phyloP scores from a whole-genome alignment of 2,113 vertebrate genomes.

The Harpagus bidentatus region DNA sequence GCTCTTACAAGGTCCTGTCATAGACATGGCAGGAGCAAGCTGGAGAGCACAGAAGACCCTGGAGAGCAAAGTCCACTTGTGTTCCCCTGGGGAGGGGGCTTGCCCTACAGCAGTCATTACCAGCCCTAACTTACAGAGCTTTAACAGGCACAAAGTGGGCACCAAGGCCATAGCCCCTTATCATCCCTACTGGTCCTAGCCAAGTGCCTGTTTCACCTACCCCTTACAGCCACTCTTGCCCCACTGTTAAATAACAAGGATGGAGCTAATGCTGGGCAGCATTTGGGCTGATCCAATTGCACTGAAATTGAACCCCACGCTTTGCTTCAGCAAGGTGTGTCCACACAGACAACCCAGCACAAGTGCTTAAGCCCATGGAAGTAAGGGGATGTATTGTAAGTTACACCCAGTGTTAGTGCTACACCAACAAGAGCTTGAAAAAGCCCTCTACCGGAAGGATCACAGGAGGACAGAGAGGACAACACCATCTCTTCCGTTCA shows the following conservation, averaged over 20 bases:
- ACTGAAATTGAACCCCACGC: background rate
- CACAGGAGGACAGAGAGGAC: background rate
- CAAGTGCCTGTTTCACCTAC: background rate
- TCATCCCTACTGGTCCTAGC: background rate
- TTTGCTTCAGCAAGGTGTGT: background rate
- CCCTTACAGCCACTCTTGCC: background rate
- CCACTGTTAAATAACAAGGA: background rate
- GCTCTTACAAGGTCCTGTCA: background rate
- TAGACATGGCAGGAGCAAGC: background rate
- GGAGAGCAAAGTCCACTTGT: background rate
- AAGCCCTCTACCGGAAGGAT: background rate
- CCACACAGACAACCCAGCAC: background rate
- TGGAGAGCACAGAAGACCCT: background rate
- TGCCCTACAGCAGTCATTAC: background rate
- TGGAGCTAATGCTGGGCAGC: background rate
- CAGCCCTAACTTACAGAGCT: background rate
- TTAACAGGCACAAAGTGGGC: background rate
- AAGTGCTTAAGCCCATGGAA: background rate
- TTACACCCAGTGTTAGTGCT: background rate
- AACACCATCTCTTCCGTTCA: background rate
- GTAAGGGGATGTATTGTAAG: background rate
- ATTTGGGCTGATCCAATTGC: background rate
- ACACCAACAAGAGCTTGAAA: background rate
- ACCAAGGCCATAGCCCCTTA: background rate
- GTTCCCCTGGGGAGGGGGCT: background rate